Evolutionary conservation across 2,888 invertebrate species (phyloP).

Genomic region (Punctoribates punctum): DNA sequence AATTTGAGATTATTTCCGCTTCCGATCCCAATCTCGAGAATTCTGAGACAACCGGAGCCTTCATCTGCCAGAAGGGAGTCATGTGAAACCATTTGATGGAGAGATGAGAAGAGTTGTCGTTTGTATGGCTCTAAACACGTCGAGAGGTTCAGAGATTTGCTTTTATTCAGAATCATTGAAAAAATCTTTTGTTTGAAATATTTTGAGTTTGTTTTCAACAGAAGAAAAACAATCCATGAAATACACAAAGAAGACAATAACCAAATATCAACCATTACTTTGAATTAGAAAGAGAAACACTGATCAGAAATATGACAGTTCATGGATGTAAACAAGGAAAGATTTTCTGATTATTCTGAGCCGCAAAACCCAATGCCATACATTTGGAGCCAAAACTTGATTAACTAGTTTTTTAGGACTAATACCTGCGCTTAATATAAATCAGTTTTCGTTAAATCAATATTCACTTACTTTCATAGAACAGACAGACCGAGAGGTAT

Average conservation of each 20-base stretch:
- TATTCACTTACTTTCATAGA: too few species aligned
- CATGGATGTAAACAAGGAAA: too few species aligned
- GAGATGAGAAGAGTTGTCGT: slow-evolving; percentile 3
- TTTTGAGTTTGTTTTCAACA: slow-evolving; percentile 3
- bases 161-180: slow-evolving; percentile 19
- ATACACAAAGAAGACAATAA: slow-evolving; percentile 7
- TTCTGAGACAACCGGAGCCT: slow-evolving; percentile 45
- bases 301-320: not conserved
- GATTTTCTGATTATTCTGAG: not conserved
- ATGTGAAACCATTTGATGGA: not conserved
- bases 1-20: slow-evolving; percentile 48
- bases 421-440: too few species aligned
- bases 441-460: too few species aligned
- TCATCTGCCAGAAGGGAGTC: not conserved
- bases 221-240: not conserved
- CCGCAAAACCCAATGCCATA: not conserved
- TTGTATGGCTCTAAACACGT: slow-evolving; percentile 29
- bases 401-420: too few species aligned
- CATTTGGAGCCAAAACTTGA: not conserved
- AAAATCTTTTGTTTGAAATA: slow-evolving; percentile 25
- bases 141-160: slow-evolving; percentile 6
- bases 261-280: not conserved
- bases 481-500: too few species aligned
- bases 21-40: slow-evolving; percentile 46
- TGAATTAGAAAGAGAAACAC: not conserved